Base-by-base conservation (phyloP, 2,888 invertebrate species). In the Lepetodrilus schrolli region DNA sequence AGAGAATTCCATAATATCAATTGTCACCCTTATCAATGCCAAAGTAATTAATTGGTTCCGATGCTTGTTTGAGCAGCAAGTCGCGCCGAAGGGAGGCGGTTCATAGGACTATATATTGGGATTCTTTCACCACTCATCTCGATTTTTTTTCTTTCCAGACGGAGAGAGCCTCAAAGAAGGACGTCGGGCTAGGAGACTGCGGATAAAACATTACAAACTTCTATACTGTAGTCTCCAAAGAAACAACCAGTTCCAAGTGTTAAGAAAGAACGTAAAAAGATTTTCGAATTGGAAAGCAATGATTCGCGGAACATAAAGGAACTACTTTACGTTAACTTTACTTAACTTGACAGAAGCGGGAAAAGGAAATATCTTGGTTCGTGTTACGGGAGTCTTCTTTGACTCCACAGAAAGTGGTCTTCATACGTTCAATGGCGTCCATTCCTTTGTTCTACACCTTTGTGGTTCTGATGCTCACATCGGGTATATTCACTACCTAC, bases 101-200 rank as follows among this genome's bases (percentile, higher is more conserved):
- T 58, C 13, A 30, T 30, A 17, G 58, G n/a, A n/a, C 58, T 58
- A 58, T 58, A 58, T 34, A 58, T 58, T 58, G 58, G 30, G 30
- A 58, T 17, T 58, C 58, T 58, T 58, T 34, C 58, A 34, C 58
- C 58, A 58, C 26, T 58, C 58, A 34, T 58, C 58, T 58, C 34
- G 30, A 30, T 58, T 30, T 58, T n/a, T n/a, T 58, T 58, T 58
- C 58, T 58, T 58, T 58, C 34, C 30, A 58, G 58, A 13, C 21
- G 8, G 58, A 58, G 30, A n/a, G 58, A n/a, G 30, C 58, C 58
- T 23, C 58, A 5, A 17, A n/a, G 34, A 26, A 58, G 58, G 58
- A 7, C 3, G 58, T 17, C 58, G 17, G 30, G 58, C 30, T 23
- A 58, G 58, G 26, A 30, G 58, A 10, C 26, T n/a, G n/a, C n/a